Evolutionary conservation across 2,797 vertebrate genomes (phyloP).

Genomic region (Vultur gryphus): DNA sequence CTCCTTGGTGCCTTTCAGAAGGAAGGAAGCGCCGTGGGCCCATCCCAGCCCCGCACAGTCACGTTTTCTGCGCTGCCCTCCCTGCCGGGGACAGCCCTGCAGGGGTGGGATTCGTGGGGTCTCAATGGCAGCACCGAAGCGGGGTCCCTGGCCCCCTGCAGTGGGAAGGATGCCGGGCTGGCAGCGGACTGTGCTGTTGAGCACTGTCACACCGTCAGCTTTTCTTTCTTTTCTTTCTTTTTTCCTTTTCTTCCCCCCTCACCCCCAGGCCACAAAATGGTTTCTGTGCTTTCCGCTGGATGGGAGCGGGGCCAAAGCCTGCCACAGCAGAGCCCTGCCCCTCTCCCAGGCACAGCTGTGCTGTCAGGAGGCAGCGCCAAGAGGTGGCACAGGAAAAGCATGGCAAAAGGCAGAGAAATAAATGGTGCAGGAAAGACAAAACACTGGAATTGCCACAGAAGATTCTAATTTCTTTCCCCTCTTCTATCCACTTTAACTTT

Average conservation of each 20-base stretch:
- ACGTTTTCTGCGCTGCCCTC: background rate
- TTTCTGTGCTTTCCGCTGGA: background rate
- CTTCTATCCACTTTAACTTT: background rate
- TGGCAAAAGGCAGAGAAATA: background rate
- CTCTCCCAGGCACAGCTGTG: background rate
- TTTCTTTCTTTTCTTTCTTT: background rate
- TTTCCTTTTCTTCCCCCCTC: too few species aligned
- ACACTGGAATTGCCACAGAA: background rate
- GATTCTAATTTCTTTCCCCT: background rate
- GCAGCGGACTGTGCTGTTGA: background rate
- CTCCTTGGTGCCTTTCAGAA: too few species aligned
- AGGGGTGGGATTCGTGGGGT: background rate
- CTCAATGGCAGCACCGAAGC: background rate
- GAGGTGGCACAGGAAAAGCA: accelerated
- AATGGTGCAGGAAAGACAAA: background rate
- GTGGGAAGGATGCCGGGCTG: background rate
- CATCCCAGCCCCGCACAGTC: accelerated
- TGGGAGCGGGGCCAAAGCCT: background rate
- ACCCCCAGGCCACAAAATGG: too few species aligned
- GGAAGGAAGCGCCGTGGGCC: too few species aligned
- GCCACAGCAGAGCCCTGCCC: background rate
- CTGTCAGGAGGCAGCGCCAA: accelerated
- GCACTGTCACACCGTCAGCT: background rate
- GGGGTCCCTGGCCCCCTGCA: background rate
- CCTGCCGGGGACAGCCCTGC: background rate